Evolutionary conservation across 2,797 vertebrate genomes (phyloP), one percentile per base, ranked within the genome.

Genomic region (Pelodytes ibericus): DNA sequence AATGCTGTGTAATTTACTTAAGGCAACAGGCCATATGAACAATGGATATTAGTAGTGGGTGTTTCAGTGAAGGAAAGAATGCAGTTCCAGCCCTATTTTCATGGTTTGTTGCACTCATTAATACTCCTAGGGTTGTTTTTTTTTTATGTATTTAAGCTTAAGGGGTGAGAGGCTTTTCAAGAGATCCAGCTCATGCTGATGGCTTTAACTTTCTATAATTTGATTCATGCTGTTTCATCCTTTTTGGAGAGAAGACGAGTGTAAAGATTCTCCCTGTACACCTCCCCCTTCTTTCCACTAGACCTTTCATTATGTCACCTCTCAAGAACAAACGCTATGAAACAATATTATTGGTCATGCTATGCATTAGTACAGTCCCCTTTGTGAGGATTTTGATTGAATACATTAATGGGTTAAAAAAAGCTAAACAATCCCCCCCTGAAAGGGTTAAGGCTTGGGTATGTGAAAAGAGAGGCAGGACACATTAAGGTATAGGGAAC

Each of bases 31-130:
- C 90, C 90, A 91, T 91, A 82, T 88, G 88, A 91, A 90, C 90
- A 89, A 91, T 91, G 88, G 88, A 91, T 91, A 91, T 91, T 89
- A 91, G 91, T 85, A 87, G 71, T 90, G 88, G 89, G 89, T 88
- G 90, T 92, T 92, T 90, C 88, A 89, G 88, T 89, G 89, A 86
- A 86, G 88, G 88, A 87, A 90, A 87, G 86, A 91, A 90, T 89
- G 89, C 87, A 76, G 84, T 86, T 89, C 87, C 85, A 87, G 88
- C 89, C 89, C 87, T 88, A 87, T 91, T 92, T 94, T 91, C 91
- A 93, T 89, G 92, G 91, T 88, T 93, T 91, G 92, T 88, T 93
- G 90, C 89, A 89, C 92, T 93, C 92, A 94, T 93, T 92, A 94
- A 93, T 92, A 90, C 88, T 91, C 88, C 87, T 87, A 86, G 88